These are phyloP conservation scores for Eupithecia dodoneata DNA, from an alignment of 2,888 invertebrate species.

Conservation along the genomic window DNA sequence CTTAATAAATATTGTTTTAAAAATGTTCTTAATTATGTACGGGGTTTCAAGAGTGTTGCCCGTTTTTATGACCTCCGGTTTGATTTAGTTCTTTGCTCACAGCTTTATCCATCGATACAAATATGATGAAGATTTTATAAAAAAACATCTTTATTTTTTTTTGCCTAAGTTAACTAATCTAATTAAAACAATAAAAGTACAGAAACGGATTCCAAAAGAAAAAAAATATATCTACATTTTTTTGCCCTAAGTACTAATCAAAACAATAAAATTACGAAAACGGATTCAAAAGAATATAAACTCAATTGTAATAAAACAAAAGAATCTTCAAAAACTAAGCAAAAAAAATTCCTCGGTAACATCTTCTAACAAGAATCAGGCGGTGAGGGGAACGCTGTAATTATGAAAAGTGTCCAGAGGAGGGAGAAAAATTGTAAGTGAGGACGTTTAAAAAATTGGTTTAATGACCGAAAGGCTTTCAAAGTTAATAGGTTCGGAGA, in stretches of 20 bases:
- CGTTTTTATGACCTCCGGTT: constrained; percentile 42
- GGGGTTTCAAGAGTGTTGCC: constrained; percentile 52
- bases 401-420: constrained; percentile 80
- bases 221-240: too few species aligned
- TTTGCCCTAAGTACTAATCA: neutral
- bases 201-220: too few species aligned
- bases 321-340: constrained; percentile 31
- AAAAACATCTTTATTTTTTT: neutral
- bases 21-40: constrained; percentile 72
- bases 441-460: constrained; percentile 77
- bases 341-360: constrained; percentile 64
- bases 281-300: constrained; percentile 17
- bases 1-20: constrained; percentile 63
- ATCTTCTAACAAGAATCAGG: constrained; percentile 73
- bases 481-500: constrained; percentile 81
- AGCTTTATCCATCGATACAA: neutral
- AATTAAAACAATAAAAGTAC: too few species aligned
- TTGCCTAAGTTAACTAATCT: too few species aligned
- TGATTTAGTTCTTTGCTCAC: constrained; percentile 12
- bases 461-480: constrained; percentile 80
- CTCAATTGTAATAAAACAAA: constrained; percentile 41
- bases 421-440: constrained; percentile 71
- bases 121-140: neutral
- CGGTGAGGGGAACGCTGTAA: constrained; percentile 65
- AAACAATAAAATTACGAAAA: constrained; percentile 3